Percentiles rank a stretch among this genome's conserved stretches.
Evolutionary conservation across 2,888 invertebrate species (phyloP).

Genomic region (Leucania comma): DNA sequence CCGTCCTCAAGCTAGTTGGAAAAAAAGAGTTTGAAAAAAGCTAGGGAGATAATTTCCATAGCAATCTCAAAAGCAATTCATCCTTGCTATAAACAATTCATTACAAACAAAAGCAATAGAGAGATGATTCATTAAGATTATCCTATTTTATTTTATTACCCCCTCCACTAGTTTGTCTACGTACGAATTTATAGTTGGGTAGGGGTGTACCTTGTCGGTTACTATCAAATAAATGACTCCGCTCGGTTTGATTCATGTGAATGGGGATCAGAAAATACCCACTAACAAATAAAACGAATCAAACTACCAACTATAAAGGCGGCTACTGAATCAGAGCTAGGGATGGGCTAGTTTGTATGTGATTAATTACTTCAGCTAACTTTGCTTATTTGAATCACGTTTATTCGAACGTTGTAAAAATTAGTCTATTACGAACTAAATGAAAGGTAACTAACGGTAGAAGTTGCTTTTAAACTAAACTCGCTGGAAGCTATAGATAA

Average conservation of each 20-base stretch:
- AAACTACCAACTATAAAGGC: conserved; percentile 77
- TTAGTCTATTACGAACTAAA: neutral
- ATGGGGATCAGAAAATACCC: conserved; percentile 86
- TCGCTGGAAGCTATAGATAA: too few species aligned
- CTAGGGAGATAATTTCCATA: conserved; percentile 5
- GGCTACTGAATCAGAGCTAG: conserved; percentile 69
- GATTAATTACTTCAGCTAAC: conserved; percentile 54
- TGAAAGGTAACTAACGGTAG: conserved; percentile 1
- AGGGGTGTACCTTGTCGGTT: conserved; percentile 79
- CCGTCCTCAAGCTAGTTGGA: too few species aligned
- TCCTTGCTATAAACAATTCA: conserved; percentile 12
- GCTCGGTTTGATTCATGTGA: conserved; percentile 89
- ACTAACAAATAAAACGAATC: conserved; percentile 86
- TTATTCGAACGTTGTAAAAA: conserved; percentile 27
- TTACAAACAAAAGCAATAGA: conserved; percentile 43
- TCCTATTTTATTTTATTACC: conserved; percentile 69
- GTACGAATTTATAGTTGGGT: conserved; percentile 72
- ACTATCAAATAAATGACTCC: conserved; percentile 89
- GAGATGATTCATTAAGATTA: conserved; percentile 69
- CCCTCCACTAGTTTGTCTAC: conserved; percentile 64
- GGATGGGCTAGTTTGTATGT: conserved; percentile 43
- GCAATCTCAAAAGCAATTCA: conserved; percentile 10
- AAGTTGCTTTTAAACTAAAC: conserved; percentile 7
- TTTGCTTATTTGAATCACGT: conserved; percentile 38
- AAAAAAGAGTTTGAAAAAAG: too few species aligned